Evolutionary conservation across 2,113 vertebrate species (phyloP).

Genomic region (Burhinus oedicnemus): DNA sequence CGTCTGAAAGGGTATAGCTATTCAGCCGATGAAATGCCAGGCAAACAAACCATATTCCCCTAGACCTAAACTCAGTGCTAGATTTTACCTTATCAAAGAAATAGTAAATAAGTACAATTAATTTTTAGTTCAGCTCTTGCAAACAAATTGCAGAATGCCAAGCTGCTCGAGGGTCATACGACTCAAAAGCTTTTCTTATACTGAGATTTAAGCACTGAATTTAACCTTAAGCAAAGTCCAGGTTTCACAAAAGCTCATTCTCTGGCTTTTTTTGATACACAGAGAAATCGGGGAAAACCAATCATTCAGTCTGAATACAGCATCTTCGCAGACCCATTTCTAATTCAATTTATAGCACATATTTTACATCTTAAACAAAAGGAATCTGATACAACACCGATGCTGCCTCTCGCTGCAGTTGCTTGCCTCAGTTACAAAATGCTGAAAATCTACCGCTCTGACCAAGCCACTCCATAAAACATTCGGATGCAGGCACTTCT

Average conservation of each 20-base stretch:
- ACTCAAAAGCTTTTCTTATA: constrained; percentile 51
- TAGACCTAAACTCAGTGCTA: constrained; percentile 57
- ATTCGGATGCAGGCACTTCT: constrained; percentile 72
- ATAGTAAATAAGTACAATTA: constrained; percentile 46
- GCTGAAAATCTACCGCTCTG: constrained; percentile 64
- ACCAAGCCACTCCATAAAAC: constrained; percentile 62
- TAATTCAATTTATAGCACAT: constrained; percentile 71
- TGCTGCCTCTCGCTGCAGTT: constrained; percentile 67
- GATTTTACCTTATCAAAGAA: constrained; percentile 38
- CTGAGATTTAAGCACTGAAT: constrained; percentile 49
- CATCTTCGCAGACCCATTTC: constrained; percentile 62
- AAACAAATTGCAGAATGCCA: constrained; percentile 56
- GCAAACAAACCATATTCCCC: constrained; percentile 55
- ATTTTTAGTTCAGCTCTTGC: constrained; percentile 60
- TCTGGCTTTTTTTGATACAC: constrained; percentile 28
- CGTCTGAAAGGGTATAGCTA: background rate
- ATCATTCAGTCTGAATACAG: constrained; percentile 52
- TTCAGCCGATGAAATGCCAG: constrained; percentile 47
- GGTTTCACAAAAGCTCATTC: constrained; percentile 64
- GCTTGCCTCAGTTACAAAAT: constrained; percentile 62
- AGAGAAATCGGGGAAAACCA: constrained; percentile 29
- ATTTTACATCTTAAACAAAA: constrained; percentile 80
- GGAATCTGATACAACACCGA: constrained; percentile 60
- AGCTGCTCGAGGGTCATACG: constrained; percentile 46
- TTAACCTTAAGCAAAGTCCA: constrained; percentile 70